A percentile compares a stretch with the other conserved stretches of the same genome.
These are phyloP conservation scores for Tetrax tetrax DNA, from an alignment of 2,113 vertebrate species.

Conservation along the genomic window DNA sequence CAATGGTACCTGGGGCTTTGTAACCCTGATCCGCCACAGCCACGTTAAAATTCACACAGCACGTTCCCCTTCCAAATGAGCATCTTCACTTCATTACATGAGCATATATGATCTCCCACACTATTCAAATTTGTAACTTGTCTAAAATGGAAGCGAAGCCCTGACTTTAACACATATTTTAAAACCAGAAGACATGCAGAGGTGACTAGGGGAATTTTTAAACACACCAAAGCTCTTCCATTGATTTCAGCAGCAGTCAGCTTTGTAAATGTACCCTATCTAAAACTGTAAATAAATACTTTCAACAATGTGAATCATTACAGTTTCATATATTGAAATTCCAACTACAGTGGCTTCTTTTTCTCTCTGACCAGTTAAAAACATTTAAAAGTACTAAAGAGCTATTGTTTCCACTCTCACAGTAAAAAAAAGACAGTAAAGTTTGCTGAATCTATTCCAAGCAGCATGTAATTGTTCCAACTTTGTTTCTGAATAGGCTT, in stretches of 20 bases:
- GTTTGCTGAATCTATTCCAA: background rate
- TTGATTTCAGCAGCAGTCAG: background rate
- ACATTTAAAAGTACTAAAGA: background rate
- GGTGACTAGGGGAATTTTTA: background rate
- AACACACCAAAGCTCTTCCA: background rate
- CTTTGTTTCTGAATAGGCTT: background rate
- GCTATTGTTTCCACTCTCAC: background rate
- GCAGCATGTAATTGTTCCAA: background rate
- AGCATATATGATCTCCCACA: background rate
- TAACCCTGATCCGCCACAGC: background rate
- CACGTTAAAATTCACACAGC: rapidly evolving
- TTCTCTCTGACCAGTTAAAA: background rate
- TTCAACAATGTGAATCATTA: background rate
- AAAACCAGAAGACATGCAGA: background rate
- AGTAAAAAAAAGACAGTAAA: background rate
- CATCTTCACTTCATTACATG: background rate
- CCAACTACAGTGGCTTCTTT: background rate
- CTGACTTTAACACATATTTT: background rate
- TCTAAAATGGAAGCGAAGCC: background rate
- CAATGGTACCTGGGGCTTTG: background rate
- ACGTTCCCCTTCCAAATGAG: background rate
- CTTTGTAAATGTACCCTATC: background rate
- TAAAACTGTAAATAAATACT: constrained; percentile 18
- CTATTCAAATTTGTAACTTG: background rate
- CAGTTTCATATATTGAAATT: background rate